phyloP scores from a whole-genome alignment of 2,113 vertebrate genomes.

The Lycaon pictus region DNA sequence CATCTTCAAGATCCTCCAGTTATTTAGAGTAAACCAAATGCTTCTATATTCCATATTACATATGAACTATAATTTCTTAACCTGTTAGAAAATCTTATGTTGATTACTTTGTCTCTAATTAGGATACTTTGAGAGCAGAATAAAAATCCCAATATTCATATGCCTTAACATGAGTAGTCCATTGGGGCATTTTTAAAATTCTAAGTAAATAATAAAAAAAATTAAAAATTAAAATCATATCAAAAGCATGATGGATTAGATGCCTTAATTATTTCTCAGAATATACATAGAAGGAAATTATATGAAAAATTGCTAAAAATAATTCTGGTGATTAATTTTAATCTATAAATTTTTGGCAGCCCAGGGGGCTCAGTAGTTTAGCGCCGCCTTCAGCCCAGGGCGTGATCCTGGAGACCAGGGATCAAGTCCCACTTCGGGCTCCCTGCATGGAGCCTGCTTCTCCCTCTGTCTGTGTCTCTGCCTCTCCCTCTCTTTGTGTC shows the following conservation, averaged over 20 bases:
- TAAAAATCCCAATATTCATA: not conserved
- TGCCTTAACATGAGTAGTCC: not conserved
- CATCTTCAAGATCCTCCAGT: not conserved
- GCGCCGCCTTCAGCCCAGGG: no score
- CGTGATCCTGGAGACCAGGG: no score
- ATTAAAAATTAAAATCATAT: not conserved
- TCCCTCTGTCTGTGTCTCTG: no score
- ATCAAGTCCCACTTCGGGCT: no score
- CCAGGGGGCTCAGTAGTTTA: no score
- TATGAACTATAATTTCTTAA: not conserved
- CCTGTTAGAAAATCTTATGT: not conserved
- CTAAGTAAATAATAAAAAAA: not conserved
- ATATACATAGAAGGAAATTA: not conserved
- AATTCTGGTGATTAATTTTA: not conserved
- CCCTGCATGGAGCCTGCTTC: no score
- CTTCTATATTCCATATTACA: not conserved
- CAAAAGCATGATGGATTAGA: not conserved
- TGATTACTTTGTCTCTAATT: not conserved
- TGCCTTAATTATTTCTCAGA: not conserved
- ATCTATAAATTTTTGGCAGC: not conserved
- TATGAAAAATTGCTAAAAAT: not conserved
- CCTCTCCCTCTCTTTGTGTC: no score
- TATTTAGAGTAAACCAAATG: not conserved
- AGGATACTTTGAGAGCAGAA: not conserved
- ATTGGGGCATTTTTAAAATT: not conserved